Evolutionary conservation across 2,113 vertebrate genomes (phyloP).

Genomic region (Cariama cristata): DNA sequence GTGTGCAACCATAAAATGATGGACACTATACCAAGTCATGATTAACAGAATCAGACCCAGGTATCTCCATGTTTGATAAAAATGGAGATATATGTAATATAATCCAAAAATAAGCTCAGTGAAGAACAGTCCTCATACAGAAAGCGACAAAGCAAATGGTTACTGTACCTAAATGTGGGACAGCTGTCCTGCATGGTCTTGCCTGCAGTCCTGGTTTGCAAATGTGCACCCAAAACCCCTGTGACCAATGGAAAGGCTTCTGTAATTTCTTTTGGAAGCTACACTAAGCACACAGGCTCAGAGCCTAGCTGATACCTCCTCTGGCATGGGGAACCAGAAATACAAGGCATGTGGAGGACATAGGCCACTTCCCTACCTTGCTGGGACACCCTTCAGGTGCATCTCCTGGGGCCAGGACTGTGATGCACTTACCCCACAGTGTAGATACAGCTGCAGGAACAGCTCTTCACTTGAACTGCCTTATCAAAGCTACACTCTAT

Average conservation of each 20-base stretch:
- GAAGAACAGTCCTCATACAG: neutral
- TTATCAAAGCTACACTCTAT: neutral
- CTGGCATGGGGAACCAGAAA: neutral
- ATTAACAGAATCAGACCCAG: neutral
- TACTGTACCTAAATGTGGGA: neutral
- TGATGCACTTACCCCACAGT: neutral
- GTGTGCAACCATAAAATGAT: neutral
- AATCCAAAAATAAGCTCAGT: neutral
- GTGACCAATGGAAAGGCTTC: neutral
- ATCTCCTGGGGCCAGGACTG: neutral
- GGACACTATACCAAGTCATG: neutral
- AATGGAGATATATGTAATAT: neutral
- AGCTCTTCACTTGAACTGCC: neutral
- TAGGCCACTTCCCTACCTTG: neutral
- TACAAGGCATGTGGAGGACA: neutral
- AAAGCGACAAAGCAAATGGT: neutral
- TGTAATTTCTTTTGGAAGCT: neutral
- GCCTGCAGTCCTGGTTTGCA: neutral
- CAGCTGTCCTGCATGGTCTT: neutral
- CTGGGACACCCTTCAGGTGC: neutral
- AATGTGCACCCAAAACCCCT: neutral
- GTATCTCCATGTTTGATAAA: neutral
- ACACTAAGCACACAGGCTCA: neutral
- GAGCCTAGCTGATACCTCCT: neutral
- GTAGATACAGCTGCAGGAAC: neutral